phyloP scores from a whole-genome alignment of 2,113 vertebrate genomes.

The Corythornis vintsioides region DNA sequence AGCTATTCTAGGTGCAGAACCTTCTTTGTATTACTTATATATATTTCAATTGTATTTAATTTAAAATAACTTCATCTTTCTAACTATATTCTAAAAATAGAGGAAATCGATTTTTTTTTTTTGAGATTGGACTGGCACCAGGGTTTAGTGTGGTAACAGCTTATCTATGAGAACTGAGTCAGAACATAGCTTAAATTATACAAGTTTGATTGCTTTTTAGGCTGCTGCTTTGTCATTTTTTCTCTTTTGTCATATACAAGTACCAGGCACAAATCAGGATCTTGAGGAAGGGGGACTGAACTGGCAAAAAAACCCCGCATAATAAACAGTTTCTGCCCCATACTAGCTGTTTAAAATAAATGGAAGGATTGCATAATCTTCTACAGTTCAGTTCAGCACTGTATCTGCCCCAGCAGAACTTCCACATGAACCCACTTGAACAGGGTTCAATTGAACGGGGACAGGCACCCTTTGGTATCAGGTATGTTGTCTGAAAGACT shows the following conservation, averaged over 20 bases:
- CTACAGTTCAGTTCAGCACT: not conserved
- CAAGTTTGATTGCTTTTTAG: constrained; percentile 33
- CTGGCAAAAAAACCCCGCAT: not conserved
- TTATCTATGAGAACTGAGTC: constrained; percentile 42
- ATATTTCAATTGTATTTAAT: constrained; percentile 29
- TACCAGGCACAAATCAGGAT: not conserved
- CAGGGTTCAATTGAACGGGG: not conserved
- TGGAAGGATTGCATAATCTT: not conserved
- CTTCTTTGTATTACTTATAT: constrained; percentile 39
- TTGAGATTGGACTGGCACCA: constrained; percentile 18
- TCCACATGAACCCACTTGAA: not conserved
- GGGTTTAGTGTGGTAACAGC: constrained; percentile 41
- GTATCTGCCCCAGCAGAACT: not conserved
- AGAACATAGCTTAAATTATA: constrained; percentile 19
- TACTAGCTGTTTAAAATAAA: not conserved
- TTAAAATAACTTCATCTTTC: constrained; percentile 32
- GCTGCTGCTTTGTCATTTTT: constrained; percentile 11
- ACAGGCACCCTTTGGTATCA: not conserved
- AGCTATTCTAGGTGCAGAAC: not conserved
- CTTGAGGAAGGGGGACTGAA: not conserved
- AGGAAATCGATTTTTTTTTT: constrained; percentile 13
- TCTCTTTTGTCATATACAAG: not conserved
- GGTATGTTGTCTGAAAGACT: not conserved
- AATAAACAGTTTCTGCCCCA: not conserved
- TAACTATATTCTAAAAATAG: constrained; percentile 43